phyloP scores from a whole-genome alignment of 2,113 vertebrate species.

The Arvicanthis niloticus region DNA sequence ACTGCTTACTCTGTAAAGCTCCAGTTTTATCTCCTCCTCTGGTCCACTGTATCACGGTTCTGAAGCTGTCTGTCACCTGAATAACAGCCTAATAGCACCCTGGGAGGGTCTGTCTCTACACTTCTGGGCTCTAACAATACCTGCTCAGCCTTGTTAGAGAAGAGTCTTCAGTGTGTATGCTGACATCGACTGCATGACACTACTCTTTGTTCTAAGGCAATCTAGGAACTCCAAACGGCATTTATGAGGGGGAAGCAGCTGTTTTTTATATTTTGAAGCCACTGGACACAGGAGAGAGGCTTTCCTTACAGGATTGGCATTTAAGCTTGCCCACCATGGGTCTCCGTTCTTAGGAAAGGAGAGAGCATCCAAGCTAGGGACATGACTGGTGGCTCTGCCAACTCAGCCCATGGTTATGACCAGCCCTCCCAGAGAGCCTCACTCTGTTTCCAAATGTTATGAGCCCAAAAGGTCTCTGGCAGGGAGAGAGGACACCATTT shows the following conservation, averaged over 20 bases:
- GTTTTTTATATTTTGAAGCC: background rate
- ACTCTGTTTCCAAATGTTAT: background rate
- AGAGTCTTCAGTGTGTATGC: background rate
- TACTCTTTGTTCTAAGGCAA: background rate
- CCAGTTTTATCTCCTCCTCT: background rate
- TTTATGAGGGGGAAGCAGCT: background rate
- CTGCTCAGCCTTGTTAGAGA: background rate
- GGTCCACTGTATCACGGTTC: background rate
- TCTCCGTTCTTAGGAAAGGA: slow-evolving; percentile 36
- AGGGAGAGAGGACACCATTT: background rate
- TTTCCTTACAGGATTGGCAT: background rate
- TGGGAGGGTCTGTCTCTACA: background rate
- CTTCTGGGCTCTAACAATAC: background rate
- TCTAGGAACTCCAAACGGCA: background rate
- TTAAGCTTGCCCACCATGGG: background rate
- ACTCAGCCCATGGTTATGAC: background rate
- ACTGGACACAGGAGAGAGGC: background rate
- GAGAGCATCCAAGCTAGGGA: background rate
- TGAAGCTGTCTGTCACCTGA: background rate
- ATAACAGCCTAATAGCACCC: background rate
- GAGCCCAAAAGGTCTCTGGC: background rate
- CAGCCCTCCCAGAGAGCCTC: background rate
- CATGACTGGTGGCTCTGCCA: background rate
- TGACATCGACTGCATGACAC: background rate
- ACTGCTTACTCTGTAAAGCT: background rate